Conservation (phyloP, 2,113 vertebrate genomes). For the Felis catus region DNA sequence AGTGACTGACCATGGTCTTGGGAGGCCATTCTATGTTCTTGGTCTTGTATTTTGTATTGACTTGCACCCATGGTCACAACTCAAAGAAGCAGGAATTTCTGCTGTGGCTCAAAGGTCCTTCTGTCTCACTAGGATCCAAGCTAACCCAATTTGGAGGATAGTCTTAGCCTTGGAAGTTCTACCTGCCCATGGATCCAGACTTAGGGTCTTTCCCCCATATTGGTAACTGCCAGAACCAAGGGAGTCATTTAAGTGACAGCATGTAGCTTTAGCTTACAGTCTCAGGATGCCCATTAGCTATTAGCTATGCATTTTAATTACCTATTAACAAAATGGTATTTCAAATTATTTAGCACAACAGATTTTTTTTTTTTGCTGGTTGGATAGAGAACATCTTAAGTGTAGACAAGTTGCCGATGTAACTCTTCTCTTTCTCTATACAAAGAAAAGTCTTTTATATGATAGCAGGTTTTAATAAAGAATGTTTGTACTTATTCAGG, state of each 20-base stretch:
- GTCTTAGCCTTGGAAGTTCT: background rate
- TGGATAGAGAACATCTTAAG: background rate
- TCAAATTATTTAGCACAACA: conserved; percentile 42
- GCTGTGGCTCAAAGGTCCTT: background rate
- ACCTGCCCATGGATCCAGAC: conserved; percentile 20
- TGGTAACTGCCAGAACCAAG: background rate
- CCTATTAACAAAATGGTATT: conserved; percentile 57
- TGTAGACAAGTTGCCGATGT: background rate
- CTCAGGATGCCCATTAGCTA: conserved; percentile 40
- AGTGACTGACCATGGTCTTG: conserved; percentile 51
- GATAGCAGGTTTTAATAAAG: background rate
- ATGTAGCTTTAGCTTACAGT: background rate
- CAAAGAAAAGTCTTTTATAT: conserved; percentile 1
- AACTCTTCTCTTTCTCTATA: background rate
- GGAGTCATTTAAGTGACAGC: background rate
- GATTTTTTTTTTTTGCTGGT: conserved; percentile 26
- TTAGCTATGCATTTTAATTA: conserved; percentile 50
- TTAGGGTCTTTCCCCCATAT: background rate
- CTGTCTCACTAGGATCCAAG: background rate
- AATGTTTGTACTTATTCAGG: background rate
- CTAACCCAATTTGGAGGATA: background rate
- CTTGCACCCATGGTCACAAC: conserved; percentile 43
- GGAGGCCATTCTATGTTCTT: conserved; percentile 55
- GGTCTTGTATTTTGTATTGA: conserved; percentile 8
- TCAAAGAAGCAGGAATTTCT: conserved; percentile 56